phyloP scores from a whole-genome alignment of 2,888 invertebrate species.

The Tiphia femorata region DNA sequence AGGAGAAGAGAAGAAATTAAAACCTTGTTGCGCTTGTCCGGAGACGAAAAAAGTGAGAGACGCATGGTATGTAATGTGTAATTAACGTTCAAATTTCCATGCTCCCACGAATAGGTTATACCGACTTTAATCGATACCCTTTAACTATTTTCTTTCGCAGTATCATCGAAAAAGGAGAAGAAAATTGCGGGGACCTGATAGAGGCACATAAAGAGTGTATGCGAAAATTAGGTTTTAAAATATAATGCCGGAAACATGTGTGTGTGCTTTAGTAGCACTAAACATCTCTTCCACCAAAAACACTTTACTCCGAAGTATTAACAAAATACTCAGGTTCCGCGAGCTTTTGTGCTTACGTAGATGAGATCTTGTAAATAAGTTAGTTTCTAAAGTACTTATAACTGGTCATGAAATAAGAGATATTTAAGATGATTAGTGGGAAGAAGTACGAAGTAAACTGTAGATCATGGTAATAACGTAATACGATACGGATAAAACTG shows the following conservation, averaged over 20 bases:
- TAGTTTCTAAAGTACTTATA: too few species aligned
- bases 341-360: conserved; percentile 6
- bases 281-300: background rate
- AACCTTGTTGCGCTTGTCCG: conserved; percentile 97
- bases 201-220: conserved; percentile 98
- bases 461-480: too few species aligned
- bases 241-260: conserved; percentile 72
- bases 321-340: conserved; percentile 18
- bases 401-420: too few species aligned
- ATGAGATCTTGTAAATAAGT: conserved; percentile 12
- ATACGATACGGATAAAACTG: too few species aligned
- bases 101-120: conserved; percentile 24
- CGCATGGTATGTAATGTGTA: conserved; percentile 79
- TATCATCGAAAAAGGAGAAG: conserved; percentile 92
- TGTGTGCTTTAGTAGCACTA: background rate
- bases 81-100: conserved; percentile 15
- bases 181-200: conserved; percentile 88
- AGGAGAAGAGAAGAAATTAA: conserved; percentile 79
- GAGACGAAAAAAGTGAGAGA: conserved; percentile 93
- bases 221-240: conserved; percentile 95
- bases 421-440: too few species aligned
- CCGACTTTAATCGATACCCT: background rate
- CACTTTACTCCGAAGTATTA: conserved; percentile 2
- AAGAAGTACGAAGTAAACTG: too few species aligned
- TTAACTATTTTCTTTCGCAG: conserved; percentile 74